Evolutionary conservation across 2,113 vertebrate genomes (phyloP).

Genomic region (Xiphophorus couchianus): DNA sequence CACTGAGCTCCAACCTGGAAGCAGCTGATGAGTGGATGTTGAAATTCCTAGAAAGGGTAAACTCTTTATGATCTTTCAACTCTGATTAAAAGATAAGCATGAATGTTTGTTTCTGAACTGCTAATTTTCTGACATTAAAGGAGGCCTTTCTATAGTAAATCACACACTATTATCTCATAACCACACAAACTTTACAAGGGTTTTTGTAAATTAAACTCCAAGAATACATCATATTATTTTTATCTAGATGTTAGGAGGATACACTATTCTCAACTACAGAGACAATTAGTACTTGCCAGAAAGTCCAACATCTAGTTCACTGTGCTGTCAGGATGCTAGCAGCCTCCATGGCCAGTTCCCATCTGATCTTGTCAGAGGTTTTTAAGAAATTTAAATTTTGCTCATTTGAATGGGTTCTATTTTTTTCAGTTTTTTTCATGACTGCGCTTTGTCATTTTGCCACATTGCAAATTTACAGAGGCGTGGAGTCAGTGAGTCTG

Average conservation of each 20-base stretch:
- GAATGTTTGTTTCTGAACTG: background rate
- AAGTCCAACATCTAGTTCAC: background rate
- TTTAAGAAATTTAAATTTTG: background rate
- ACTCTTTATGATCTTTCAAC: background rate
- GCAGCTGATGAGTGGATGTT: background rate
- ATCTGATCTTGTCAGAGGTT: background rate
- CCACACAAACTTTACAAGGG: background rate
- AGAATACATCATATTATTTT: background rate
- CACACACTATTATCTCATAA: background rate
- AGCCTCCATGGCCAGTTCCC: background rate
- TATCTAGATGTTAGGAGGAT: background rate
- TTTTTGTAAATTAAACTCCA: background rate
- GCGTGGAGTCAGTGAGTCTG: background rate
- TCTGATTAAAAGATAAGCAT: background rate
- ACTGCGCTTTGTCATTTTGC: background rate
- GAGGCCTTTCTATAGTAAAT: background rate
- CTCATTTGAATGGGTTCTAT: background rate
- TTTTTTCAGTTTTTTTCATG: background rate
- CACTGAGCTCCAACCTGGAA: constrained; percentile 35
- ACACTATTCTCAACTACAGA: background rate
- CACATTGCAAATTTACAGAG: background rate
- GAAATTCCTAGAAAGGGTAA: background rate
- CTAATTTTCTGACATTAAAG: background rate
- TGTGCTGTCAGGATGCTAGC: background rate
- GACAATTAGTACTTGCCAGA: background rate